Conservation (phyloP, 1,140 invertebrate species). For the Meloidogyne hapla region DNA sequence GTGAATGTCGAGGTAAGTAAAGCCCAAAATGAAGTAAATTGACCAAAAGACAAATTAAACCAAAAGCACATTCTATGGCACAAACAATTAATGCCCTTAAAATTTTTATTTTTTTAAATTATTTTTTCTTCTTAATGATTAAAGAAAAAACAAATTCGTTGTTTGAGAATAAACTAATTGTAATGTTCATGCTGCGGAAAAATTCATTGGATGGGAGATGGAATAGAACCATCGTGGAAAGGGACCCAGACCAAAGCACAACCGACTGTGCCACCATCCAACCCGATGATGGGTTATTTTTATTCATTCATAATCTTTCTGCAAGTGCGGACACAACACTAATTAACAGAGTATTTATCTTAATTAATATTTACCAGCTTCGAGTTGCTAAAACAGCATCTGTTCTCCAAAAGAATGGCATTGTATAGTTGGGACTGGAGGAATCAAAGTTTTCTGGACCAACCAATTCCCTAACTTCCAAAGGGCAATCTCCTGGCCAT, state of each 20-base stretch:
- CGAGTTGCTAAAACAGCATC: slow-evolving; percentile 52
- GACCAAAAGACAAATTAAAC: slow-evolving; percentile 54
- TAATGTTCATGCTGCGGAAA: too few species aligned
- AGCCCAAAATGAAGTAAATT: slow-evolving; percentile 57
- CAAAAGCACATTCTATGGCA: slow-evolving; percentile 56
- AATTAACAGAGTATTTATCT: neutral
- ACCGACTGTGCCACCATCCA: too few species aligned
- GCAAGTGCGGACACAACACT: too few species aligned
- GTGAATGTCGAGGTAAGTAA: slow-evolving; percentile 36
- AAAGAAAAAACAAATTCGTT: too few species aligned
- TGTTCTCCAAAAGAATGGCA: slow-evolving; percentile 58
- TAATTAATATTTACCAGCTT: slow-evolving; percentile 43
- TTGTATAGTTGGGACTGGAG: slow-evolving; percentile 50
- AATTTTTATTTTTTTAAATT: neutral
- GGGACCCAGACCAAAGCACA: too few species aligned
- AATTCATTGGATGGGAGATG: too few species aligned
- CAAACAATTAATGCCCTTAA: slow-evolving; percentile 58
- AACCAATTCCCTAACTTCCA: slow-evolving; percentile 60
- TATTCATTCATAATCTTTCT: too few species aligned
- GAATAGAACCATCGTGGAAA: too few species aligned
- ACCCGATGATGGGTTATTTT: too few species aligned
- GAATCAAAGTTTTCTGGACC: slow-evolving; percentile 56
- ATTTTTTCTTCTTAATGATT: neutral
- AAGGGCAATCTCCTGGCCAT: slow-evolving; percentile 56
- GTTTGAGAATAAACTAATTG: too few species aligned